These are phyloP conservation scores for Drosophila biarmipes DNA, from an alignment of 1,140 invertebrate species.

Conservation along the genomic window DNA sequence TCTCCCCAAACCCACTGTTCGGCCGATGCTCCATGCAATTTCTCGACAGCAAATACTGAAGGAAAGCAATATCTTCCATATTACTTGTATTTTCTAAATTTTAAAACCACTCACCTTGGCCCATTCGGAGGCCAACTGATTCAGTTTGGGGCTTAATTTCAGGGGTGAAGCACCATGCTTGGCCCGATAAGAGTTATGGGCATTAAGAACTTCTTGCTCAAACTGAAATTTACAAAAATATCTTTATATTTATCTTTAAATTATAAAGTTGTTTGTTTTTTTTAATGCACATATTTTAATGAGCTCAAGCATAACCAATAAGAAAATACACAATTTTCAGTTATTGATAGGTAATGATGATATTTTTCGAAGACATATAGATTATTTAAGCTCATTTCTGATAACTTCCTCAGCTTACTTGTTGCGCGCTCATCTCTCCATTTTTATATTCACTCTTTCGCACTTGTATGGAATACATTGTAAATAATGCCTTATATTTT, in stretches of 20 bases:
- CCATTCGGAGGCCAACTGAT: conserved; percentile 52
- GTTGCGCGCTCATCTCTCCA: conserved; percentile 34
- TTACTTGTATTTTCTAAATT: too few relatives aligned
- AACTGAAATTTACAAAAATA: conserved; percentile 36
- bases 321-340: background rate
- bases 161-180: conserved; percentile 45
- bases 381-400: too few relatives aligned
- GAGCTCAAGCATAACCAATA: background rate
- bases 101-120: conserved; percentile 35
- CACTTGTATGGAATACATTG: background rate
- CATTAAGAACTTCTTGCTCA: conserved; percentile 51
- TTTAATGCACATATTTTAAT: background rate
- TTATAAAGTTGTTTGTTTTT: too few relatives aligned
- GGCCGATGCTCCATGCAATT: conserved; percentile 87
- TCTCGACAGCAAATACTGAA: conserved; percentile 49
- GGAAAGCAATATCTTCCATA: background rate
- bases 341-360: background rate
- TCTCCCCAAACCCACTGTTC: conserved; percentile 92
- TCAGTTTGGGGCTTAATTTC: conserved; percentile 23
- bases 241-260: too few relatives aligned
- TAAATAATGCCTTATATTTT: background rate
- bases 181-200: conserved; percentile 59
- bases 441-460: background rate
- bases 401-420: conserved; percentile 26
- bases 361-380: background rate